Evolutionary conservation across 2,113 vertebrate species (phyloP).

Genomic region (Archilochus colubris): DNA sequence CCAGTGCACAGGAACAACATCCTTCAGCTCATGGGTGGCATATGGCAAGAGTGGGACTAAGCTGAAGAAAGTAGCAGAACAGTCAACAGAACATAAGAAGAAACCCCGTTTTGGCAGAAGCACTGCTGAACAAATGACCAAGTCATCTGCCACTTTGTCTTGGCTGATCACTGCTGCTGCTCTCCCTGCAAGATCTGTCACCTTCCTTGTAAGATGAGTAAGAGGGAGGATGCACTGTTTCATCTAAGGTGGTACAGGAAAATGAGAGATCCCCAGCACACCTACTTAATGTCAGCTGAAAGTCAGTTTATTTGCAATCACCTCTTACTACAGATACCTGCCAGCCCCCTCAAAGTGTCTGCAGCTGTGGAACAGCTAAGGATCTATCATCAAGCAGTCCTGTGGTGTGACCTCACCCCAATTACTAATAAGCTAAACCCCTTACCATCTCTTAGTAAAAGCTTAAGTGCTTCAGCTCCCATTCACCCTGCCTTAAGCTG

Average conservation of each 20-base stretch:
- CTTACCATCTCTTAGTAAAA: conserved; percentile 52
- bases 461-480: conserved; percentile 41
- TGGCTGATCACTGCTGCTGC: neutral
- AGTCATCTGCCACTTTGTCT: neutral
- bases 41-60: neutral
- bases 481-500: conserved; percentile 41
- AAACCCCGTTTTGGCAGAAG: neutral
- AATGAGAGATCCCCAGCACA: neutral
- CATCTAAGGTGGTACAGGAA: accelerated
- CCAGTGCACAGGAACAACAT: neutral
- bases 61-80: neutral
- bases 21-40: accelerated
- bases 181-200: accelerated
- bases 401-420: neutral
- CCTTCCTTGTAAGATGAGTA: neutral
- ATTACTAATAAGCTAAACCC: conserved; percentile 21
- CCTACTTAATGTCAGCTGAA: neutral
- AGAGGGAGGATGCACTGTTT: neutral
- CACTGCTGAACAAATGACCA: accelerated
- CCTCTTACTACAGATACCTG: neutral
- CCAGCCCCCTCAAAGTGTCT: neutral
- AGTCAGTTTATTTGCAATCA: neutral
- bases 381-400: neutral
- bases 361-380: neutral
- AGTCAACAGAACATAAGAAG: neutral